Percentiles rank a stretch among this genome's conserved stretches.
Evolutionary conservation across 1,140 invertebrate genomes (phyloP).

Genomic region (Melitaea cinxia): DNA sequence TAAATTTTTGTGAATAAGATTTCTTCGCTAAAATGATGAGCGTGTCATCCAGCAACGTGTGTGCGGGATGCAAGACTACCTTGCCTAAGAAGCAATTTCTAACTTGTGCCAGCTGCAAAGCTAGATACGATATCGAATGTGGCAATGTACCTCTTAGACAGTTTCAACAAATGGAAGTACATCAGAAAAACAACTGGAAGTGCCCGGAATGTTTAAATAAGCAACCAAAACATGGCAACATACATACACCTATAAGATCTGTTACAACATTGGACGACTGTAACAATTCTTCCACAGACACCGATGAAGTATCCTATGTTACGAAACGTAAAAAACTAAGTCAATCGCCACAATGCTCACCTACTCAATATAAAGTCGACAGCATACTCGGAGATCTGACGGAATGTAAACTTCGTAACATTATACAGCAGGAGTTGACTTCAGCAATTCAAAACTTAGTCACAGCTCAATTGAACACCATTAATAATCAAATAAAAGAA

Average conservation of each 20-base stretch:
- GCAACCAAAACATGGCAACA: slow-evolving; percentile 23
- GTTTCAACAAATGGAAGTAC: neutral
- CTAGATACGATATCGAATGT: neutral
- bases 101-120: neutral
- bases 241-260: slow-evolving; percentile 16
- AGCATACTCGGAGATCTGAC: neutral
- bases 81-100: neutral
- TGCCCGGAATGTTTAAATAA: slow-evolving; percentile 31
- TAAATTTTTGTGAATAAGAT: too few species aligned
- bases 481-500: neutral
- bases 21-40: too few species aligned
- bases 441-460: neutral
- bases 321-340: neutral
- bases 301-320: neutral
- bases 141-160: neutral
- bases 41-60: too few species aligned
- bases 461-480: neutral
- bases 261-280: neutral
- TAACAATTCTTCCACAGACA: neutral
- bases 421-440: neutral
- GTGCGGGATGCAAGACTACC: neutral
- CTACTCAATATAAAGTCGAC: neutral
- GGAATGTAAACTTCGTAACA: neutral
- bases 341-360: neutral
- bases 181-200: slow-evolving; percentile 9